Evolutionary conservation across 2,113 vertebrate genomes (phyloP).

Genomic region (Anguilla rostrata): DNA sequence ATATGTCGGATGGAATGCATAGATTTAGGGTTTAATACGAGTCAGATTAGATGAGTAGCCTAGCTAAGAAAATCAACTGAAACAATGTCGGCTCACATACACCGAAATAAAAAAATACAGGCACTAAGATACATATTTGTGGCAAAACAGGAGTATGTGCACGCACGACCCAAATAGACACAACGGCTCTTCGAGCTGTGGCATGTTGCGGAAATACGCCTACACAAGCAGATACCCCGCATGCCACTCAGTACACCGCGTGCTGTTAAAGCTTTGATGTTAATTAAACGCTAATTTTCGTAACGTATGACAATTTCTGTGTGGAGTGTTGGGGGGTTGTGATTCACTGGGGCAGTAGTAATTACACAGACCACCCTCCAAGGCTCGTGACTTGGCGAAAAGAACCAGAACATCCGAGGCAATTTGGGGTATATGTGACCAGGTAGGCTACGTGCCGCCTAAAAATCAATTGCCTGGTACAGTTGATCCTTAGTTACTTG

Average conservation of each 20-base stretch:
- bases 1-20: neutral
- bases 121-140: neutral
- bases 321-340: neutral
- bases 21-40: neutral
- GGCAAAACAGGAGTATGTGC: neutral
- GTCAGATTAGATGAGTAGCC: neutral
- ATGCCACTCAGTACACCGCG: neutral
- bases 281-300: constrained; percentile 41
- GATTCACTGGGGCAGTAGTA: neutral
- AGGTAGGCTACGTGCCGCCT: neutral
- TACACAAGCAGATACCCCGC: neutral
- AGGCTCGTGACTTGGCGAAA: neutral
- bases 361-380: neutral
- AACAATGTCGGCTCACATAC: neutral
- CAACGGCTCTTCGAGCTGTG: neutral
- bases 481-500: too few relatives aligned
- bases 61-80: neutral
- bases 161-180: neutral
- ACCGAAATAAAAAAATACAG: neutral
- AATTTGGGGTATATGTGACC: neutral
- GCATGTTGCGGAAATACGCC: constrained; percentile 1
- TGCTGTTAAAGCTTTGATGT: constrained; percentile 8
- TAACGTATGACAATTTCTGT: constrained; percentile 3
- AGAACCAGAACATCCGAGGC: neutral
- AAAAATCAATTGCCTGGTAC: neutral